Percentiles rank a stretch among this genome's conserved stretches.
Evolutionary conservation across 2,888 invertebrate genomes (phyloP).

Genomic region (Griposia aprilina): DNA sequence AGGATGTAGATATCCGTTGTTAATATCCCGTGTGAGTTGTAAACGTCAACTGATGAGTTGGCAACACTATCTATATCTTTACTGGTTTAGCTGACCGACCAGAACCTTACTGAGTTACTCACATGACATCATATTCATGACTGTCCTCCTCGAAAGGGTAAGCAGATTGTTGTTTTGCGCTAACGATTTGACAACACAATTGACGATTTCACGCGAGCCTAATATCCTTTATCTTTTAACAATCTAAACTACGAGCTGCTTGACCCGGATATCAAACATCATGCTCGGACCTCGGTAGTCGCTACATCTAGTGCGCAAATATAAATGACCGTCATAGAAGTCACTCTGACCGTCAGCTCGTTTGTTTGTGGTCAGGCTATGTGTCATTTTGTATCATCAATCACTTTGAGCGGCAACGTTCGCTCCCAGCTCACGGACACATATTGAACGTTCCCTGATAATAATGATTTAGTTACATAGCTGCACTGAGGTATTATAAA

Average conservation of each 20-base stretch:
- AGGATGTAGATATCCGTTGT: slow-evolving; percentile 56
- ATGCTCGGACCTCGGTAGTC: neutral
- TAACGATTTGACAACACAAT: neutral
- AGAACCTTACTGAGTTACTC: neutral
- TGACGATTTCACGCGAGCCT: neutral
- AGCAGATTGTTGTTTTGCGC: neutral
- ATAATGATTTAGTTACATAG: slow-evolving; percentile 34
- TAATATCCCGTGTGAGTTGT: slow-evolving; percentile 25
- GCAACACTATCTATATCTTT: neutral
- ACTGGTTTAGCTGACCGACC: neutral
- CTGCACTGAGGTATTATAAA: neutral
- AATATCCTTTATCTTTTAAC: neutral
- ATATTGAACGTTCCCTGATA: slow-evolving; percentile 26
- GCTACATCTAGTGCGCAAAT: slow-evolving; percentile 31
- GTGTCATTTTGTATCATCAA: slow-evolving; percentile 53
- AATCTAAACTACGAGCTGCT: neutral
- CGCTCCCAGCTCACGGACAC: slow-evolving; percentile 6
- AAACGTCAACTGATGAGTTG: slow-evolving; percentile 23
- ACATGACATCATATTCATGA: neutral
- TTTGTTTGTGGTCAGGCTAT: slow-evolving; percentile 29
- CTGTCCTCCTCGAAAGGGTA: neutral
- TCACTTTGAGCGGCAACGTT: slow-evolving; percentile 33
- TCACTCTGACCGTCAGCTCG: slow-evolving; percentile 20
- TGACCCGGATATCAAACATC: neutral
- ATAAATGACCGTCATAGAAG: slow-evolving; percentile 38